Evolutionary conservation across 2,797 vertebrate species (phyloP).

Genomic region (Semotilus atromaculatus): DNA sequence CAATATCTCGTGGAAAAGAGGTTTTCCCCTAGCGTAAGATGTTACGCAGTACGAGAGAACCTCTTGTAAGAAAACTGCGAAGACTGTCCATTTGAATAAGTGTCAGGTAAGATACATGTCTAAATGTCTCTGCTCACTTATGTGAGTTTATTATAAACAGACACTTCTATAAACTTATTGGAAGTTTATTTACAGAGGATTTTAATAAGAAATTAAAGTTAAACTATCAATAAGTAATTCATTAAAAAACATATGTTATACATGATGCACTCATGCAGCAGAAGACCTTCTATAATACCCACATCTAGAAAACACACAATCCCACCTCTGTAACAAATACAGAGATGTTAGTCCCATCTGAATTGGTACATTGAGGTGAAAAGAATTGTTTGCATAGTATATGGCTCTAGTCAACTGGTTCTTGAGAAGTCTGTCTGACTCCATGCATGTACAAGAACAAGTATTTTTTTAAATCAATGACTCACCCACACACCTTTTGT

Average conservation of each 20-base stretch:
- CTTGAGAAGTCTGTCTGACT: not conserved
- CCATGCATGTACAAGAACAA: not conserved
- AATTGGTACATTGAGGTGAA: not conserved
- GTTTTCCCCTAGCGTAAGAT: too few relatives aligned
- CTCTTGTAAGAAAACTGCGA: too few relatives aligned
- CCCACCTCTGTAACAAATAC: not conserved
- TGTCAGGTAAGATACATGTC: too few relatives aligned
- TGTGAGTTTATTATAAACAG: not conserved
- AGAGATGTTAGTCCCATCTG: not conserved
- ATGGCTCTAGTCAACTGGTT: not conserved
- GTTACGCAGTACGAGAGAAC: too few relatives aligned
- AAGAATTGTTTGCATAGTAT: not conserved
- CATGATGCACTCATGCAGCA: not conserved
- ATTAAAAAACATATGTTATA: not conserved
- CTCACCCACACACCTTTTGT: constrained; percentile 17
- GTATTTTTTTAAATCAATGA: not conserved
- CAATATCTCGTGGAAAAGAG: too few relatives aligned
- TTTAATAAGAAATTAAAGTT: not conserved
- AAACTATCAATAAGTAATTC: not conserved
- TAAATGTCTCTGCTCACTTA: not conserved
- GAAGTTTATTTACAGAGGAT: not conserved
- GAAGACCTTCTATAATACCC: not conserved
- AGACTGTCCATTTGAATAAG: too few relatives aligned
- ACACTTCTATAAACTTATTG: not conserved
- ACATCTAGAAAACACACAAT: not conserved